These are phyloP conservation scores for Eurystomus gularis DNA, from an alignment of 2,113 vertebrate genomes.

Conservation along the genomic window DNA sequence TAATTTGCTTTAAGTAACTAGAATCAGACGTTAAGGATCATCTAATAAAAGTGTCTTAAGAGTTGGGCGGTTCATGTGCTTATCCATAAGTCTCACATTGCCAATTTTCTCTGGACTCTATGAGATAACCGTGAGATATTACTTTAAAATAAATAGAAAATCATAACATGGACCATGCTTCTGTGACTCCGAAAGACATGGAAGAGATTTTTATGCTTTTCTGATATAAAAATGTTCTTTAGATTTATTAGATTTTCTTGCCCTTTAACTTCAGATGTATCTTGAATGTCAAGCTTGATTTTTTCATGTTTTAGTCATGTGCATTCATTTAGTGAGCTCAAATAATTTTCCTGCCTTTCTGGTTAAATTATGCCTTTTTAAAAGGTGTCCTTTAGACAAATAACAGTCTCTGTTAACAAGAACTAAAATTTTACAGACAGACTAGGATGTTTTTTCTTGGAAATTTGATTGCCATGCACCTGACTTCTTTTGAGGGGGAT, in stretches of 20 bases:
- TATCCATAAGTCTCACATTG: background rate
- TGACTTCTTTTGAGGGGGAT: background rate
- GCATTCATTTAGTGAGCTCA: constrained; percentile 34
- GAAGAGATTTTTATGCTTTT: constrained; percentile 12
- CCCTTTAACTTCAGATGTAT: constrained; percentile 50
- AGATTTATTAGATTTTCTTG: constrained; percentile 53
- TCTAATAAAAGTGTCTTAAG: background rate
- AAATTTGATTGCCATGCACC: background rate
- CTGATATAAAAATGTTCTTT: constrained; percentile 13
- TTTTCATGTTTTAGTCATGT: constrained; percentile 32
- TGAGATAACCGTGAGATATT: background rate
- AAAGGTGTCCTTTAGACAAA: constrained; percentile 42
- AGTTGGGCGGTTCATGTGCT: background rate
- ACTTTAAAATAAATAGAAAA: constrained; percentile 45
- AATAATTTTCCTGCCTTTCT: constrained; percentile 42
- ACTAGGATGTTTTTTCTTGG: background rate
- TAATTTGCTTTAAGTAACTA: background rate
- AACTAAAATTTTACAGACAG: background rate
- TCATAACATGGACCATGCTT: background rate
- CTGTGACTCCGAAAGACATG: background rate
- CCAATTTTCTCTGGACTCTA: background rate
- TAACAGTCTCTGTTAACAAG: constrained; percentile 5
- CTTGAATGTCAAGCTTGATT: constrained; percentile 53
- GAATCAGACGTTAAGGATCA: background rate
- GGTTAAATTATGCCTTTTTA: constrained; percentile 16